A percentile compares a stretch with the other conserved stretches of the same genome.
These are phyloP conservation scores for Tor tambroides DNA, from an alignment of 2,113 vertebrate genomes.

Conservation along the genomic window DNA sequence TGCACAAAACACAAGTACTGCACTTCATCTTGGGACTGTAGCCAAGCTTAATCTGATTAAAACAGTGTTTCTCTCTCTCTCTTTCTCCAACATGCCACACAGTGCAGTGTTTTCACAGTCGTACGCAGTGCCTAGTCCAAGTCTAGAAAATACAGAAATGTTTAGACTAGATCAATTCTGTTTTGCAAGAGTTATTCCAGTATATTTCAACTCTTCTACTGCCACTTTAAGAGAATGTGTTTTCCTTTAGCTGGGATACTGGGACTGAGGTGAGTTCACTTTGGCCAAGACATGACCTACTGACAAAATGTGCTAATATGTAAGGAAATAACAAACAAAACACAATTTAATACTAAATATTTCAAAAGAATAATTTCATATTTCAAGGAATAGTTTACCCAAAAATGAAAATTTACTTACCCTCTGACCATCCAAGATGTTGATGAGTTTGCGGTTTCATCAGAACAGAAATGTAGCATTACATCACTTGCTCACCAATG, in stretches of 20 bases:
- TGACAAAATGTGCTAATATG: slow-evolving; percentile 41
- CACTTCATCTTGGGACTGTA: slow-evolving; percentile 98
- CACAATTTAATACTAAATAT: background rate
- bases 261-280: slow-evolving; percentile 53
- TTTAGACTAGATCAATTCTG: slow-evolving; percentile 76
- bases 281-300: slow-evolving; percentile 46
- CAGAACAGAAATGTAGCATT: no score
- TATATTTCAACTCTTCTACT: slow-evolving; percentile 61
- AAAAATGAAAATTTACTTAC: no score
- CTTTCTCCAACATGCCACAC: slow-evolving; percentile 78
- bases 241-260: slow-evolving; percentile 58
- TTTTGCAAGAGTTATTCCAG: slow-evolving; percentile 74
- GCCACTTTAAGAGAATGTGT: slow-evolving; percentile 60
- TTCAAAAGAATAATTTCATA: background rate
- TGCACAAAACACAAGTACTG: slow-evolving; percentile 96
- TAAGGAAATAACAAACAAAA: slow-evolving; percentile 55
- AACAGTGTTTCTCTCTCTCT: slow-evolving; percentile 75
- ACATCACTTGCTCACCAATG: no score
- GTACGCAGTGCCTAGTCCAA: slow-evolving; percentile 78
- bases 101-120: slow-evolving; percentile 81
- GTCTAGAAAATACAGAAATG: slow-evolving; percentile 85
- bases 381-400: no score
- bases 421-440: no score
- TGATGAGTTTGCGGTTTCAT: no score
- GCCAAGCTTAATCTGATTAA: slow-evolving; percentile 99